These are phyloP conservation scores for Alloscopus bannaensis DNA, from an alignment of 2,888 invertebrate species.

Conservation along the genomic window DNA sequence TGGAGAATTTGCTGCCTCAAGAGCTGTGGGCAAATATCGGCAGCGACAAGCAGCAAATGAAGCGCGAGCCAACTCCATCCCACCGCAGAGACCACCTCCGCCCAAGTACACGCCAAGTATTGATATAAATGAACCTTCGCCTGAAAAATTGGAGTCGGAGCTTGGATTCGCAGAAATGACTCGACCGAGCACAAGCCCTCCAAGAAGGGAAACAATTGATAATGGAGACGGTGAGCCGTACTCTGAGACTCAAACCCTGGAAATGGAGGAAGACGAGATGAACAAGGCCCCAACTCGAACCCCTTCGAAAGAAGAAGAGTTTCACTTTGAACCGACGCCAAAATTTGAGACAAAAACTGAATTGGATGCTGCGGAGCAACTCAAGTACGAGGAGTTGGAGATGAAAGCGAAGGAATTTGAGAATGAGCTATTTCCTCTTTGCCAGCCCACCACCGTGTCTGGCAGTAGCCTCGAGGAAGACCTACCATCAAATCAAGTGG, in stretches of 20 bases:
- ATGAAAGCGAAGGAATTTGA: constrained; percentile 66
- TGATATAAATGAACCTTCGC: constrained; percentile 48
- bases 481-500: background rate
- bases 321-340: constrained; percentile 47
- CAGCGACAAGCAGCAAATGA: constrained; percentile 75
- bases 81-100: constrained; percentile 72
- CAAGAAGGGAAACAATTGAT: constrained; percentile 10
- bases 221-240: constrained; percentile 53
- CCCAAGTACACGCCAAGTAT: constrained; percentile 61
- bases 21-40: constrained; percentile 87
- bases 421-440: constrained; percentile 65
- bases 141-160: constrained; percentile 35
- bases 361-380: constrained; percentile 17
- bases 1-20: constrained; percentile 89
- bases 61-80: constrained; percentile 63
- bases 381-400: constrained; percentile 49
- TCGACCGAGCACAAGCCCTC: constrained; percentile 2
- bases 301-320: constrained; percentile 54
- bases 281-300: constrained; percentile 61
- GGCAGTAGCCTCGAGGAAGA: background rate
- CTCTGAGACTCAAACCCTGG: constrained; percentile 74
- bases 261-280: constrained; percentile 66
- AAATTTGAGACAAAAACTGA: constrained; percentile 29
- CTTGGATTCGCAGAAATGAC: constrained; percentile 41
- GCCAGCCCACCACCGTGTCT: constrained; percentile 36